Base-by-base conservation (phyloP, 2,888 invertebrate species). In the Mimumesa dahlbomi region DNA sequence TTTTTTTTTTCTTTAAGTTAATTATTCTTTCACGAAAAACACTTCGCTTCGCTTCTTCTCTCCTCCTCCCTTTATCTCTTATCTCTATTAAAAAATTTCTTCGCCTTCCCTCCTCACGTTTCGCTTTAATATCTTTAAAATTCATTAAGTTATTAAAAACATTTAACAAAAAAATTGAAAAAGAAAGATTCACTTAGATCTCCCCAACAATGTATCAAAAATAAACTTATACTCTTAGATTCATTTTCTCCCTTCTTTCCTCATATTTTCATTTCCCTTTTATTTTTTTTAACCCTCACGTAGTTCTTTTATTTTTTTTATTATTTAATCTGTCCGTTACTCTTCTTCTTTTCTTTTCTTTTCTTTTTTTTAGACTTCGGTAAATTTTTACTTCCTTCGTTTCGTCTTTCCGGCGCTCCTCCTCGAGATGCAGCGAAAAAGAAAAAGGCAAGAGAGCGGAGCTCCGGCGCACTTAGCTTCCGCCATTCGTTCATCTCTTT, bases 191-290 rank as follows among this genome's bases (percentile, higher is more conserved):
- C 82, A 83, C 83, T 84, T 81, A 79, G 83, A 86, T 85, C 87
- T 84, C 83, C 84, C 85, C 85, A 87, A 88, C 88, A 87, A 87
- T 87, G 88, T 89, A 89, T 88, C 89, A 89, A 89, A 89, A 89
- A 89, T 89, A 89, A 88, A 88, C 87, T 86, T 88, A 86, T 85
- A 83, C 81, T 87, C 82, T 83, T 82, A 85, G 77, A 81, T 82
- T 70, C 68, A 57, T 63, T 62, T 64, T 67, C 63, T 64, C 75
- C 75, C 68, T 19, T 63, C 50, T 40, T 43, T 45, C 22, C 14
- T 19, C 52, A 48, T 40, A 18, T 45, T 56, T 50, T 31, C 31
- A 22, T 50, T 43, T 63, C 45, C 63, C 68, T 34, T 65, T 59
- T 58, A 48, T 78, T 67, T 54, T 67, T 45, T 62, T 68, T 18